Base-by-base conservation (phyloP, 2,113 vertebrate species). In the Tamias sibiricus region DNA sequence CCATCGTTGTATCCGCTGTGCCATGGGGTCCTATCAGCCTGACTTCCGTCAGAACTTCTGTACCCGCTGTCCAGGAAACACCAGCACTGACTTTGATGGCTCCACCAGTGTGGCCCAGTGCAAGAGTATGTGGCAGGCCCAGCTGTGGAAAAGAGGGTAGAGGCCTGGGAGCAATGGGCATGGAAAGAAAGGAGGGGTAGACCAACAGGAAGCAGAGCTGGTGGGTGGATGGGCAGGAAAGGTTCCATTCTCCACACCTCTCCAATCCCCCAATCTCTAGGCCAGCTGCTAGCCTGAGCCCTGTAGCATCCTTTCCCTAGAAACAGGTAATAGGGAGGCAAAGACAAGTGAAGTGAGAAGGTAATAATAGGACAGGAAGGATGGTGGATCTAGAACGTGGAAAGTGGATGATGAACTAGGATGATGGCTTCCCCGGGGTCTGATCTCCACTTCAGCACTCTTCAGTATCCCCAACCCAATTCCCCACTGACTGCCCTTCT, bases 11-110 rank as follows among this genome's bases (percentile, higher is more conserved):
- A 99, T 99, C 98, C 99, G 99, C 98, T 99, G 99, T 85, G 98
- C 99, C 2, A 96, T 99, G 96, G 99, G 99, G 62, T 99, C 99
- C 92, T 99, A 99, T 97, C 99, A 99, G 98, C 99, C 99, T 0
- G 99, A 99, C 92, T 99, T 99, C 76, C 99, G 99, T 20, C 99
- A 99, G 98, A 99, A 99, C 97, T 99, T 99, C 98, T 99, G 99
- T 80, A 99, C 99, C 57, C 95, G 99, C 97, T 99, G 99, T 76
- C 99, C 99, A 0, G 99, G 99, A 92, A 99, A 99, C 98, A 99
- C 99, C 91, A 99, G 99, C 98, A 99, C 99, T 0, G 99, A 99
- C 98, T 99, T 99, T 0, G 99, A 99, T 0, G 99, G 99, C 30
- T 99, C 99, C 87, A 99, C 99, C 91, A 99, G 99, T 0, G 99